Base-by-base conservation (phyloP, 2,797 vertebrate genomes). In the Nyctibius grandis region DNA sequence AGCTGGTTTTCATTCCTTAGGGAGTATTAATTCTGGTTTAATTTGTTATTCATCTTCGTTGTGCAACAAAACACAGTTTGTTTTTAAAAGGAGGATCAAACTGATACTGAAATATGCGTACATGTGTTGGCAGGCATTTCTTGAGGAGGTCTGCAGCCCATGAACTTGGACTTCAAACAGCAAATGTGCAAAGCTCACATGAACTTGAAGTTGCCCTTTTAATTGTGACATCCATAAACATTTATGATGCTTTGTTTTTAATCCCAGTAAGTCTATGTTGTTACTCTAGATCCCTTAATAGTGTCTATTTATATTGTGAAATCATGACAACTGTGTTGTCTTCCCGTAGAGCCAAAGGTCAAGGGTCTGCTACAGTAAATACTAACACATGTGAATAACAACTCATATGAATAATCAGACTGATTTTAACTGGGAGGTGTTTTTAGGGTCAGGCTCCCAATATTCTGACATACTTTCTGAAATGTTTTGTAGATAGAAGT, bases 231-330 rank as follows among this genome's bases (percentile, higher is more conserved):
- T 50, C 56, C 76, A 91, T 91, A 95, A 93, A 92, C 84, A 79
- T 95, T 96, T 85, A 91, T 54, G 68, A 40, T 75, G 60, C 63
- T 92, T 94, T 95, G 65, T 12, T 95, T 96, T 85, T 74, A 89
- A 92, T 91, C 84, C 64, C 72, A 85, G 45, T 85, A 82, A 91
- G 42, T 44, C 68, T 79, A 31, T 68, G 79, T 78, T 88, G n/a
- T 92, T 95, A 72, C 67, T 82, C 57, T 54, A 56, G 28, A 33
- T 70, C 54, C 83, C 75, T 89, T 85, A 69, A 48, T 85, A 81
- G 42, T 76, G 61, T 85, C 85, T 96, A 80, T 97, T 95, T 96
- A 90, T 88, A 74, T 91, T 95, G 59, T 94, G 94, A 91, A 96
- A 96, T 92, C 75, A 83, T 59, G 29, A 92, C 85, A 91, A 95